Evolutionary conservation across 2,797 vertebrate genomes (phyloP).

Genomic region (Lacerta viridis): DNA sequence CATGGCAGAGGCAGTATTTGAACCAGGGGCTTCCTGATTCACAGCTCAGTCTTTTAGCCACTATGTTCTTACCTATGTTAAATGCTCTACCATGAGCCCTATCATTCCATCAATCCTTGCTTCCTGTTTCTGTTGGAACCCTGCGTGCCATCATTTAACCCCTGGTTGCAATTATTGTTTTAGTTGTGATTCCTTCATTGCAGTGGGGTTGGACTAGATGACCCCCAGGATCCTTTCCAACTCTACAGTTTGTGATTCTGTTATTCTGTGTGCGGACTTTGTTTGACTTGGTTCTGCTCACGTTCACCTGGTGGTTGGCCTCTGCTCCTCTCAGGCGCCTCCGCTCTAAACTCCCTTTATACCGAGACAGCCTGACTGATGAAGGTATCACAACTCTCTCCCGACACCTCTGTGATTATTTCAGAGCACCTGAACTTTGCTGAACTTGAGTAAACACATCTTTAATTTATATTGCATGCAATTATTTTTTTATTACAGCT

Average conservation of each 20-base stretch:
- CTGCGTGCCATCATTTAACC: neutral
- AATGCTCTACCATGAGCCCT: neutral
- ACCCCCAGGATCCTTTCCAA: too few relatives aligned
- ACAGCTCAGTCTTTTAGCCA: neutral
- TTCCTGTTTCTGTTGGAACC: neutral
- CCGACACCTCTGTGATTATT: conserved; percentile 26
- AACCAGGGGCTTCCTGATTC: too few relatives aligned
- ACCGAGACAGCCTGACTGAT: neutral
- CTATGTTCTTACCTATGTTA: too few relatives aligned
- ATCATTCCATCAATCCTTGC: neutral
- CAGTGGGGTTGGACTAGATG: too few relatives aligned
- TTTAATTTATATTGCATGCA: conserved; percentile 68
- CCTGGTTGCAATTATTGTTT: neutral
- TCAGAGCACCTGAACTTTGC: conserved; percentile 55
- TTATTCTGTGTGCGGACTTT: neutral
- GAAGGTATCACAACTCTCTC: conserved; percentile 21
- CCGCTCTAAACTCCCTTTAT: neutral
- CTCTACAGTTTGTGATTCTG: too few relatives aligned
- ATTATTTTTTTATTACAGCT: conserved; percentile 64
- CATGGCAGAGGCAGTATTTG: too few relatives aligned
- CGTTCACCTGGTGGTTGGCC: neutral
- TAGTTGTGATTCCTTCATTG: neutral
- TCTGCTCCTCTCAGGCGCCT: neutral
- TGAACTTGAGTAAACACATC: conserved; percentile 55
- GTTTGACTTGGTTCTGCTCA: neutral